Evolutionary conservation across 1,140 invertebrate genomes (phyloP), one percentile per base, ranked within the genome.

Genomic region (Drosophila equinoxialis): DNA sequence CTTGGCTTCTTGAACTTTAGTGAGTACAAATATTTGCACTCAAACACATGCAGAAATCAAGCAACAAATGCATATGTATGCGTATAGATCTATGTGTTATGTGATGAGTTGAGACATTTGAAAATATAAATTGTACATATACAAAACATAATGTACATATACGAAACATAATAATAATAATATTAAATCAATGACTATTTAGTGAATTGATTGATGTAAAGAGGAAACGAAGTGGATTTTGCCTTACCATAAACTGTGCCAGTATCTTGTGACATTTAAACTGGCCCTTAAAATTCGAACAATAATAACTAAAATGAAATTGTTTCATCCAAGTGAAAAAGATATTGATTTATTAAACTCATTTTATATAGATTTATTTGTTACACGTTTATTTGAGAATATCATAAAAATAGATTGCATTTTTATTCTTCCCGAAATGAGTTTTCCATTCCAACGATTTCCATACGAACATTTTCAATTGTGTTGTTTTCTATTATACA

Each of bases 1-100:
- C 83, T 87, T 87, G 83, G 83, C 83, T 87, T 87, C 80, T 83
- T 89, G 72, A 58, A 78, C 72, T 83, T 73, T 64, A 63, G 77
- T 74, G 45, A 70, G 58, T 55, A 65, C 79, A 87, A 87, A 87
- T 87, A 87, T 87, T 87, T 87, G 76, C 79, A 26, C 42, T 68
- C 71, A 70, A 75, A 79, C 68, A 86, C 71, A 81, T 71, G 63
- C 8, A 60, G 68, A 65, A 79, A 79, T 71, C 70, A 65, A 81
- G 74, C 61, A 60, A 69, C 71, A 83, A 41, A 35, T 39, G 23
- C 42, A 23, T 39, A 45, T 48, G 8, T 20, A 17, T 48, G 8
- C 8, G 7, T 10, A 7, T 13, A 10, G 14, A n/a, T 58, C 2
- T 58, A 41, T 41, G 57, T 71, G 30, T 70, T 13, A 17, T 17